Conservation (phyloP, 2,888 invertebrate genomes). For the Escarpia spicata region DNA sequence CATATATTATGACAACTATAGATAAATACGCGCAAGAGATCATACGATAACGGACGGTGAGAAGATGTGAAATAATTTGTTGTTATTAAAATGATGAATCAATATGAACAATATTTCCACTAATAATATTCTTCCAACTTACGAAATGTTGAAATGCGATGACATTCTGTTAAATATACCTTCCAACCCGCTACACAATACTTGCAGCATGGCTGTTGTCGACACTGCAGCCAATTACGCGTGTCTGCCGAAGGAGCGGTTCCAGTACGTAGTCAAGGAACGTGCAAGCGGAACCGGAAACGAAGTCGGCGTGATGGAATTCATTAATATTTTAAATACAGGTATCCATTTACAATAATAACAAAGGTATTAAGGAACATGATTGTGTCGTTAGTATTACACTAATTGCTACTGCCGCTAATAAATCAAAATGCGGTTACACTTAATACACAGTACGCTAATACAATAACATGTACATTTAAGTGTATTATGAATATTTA, state of each 20-base stretch:
- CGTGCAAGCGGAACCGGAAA: neutral
- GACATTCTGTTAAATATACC: neutral
- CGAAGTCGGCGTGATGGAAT: neutral
- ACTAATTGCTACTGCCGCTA: neutral
- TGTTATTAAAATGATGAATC: too few relatives aligned
- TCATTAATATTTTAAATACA: neutral
- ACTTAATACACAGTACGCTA: too few relatives aligned
- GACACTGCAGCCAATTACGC: conserved; percentile 45
- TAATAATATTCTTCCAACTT: neutral
- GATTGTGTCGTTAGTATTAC: neutral
- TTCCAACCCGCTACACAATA: neutral
- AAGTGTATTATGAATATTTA: too few relatives aligned
- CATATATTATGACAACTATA: too few relatives aligned
- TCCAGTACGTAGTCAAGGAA: neutral
- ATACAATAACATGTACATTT: too few relatives aligned
- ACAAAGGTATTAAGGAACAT: neutral
- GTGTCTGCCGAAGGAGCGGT: conserved; percentile 44
- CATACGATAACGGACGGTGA: too few relatives aligned
- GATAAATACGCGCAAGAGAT: too few relatives aligned
- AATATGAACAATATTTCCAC: too few relatives aligned
- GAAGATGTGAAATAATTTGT: too few relatives aligned
- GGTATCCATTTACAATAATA: neutral
- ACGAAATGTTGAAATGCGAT: neutral
- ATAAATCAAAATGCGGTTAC: too few relatives aligned
- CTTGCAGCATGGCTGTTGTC: conserved; percentile 22